Evolutionary conservation across 1,140 invertebrate genomes (phyloP), one percentile per base, ranked within the genome.

Genomic region (Bombus difficillimus): DNA sequence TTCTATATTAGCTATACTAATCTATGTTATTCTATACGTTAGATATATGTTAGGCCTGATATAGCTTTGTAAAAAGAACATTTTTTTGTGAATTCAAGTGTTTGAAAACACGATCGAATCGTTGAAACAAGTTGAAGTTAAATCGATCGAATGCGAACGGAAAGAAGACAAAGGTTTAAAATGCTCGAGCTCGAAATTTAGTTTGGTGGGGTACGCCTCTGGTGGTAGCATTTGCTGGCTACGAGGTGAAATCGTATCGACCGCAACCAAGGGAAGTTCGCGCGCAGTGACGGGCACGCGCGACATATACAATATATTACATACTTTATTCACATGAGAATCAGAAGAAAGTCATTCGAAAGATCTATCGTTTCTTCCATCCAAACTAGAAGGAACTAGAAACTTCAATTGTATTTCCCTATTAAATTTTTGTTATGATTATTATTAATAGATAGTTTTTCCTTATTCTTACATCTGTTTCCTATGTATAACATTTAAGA

Each of bases 171-270:
- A 15, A 78, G 3, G 37, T 78, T 78, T 78, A 62, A 78, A 78
- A 75, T 37, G 53, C 13, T 71, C 13, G 39, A 13, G 13, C 5
- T 84, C 39, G 39, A 84, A 79, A 62, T 81, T 81, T 71, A 59
- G 59, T 76, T 77, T 64, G 80, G 74, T 28, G 68, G 73, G 18
- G 53, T 43, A 78, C 73, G 80, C 66, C 78, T 69, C 32, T 75
- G 85, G 79, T 82, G 86, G 81, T 88, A 88, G 87, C 82, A 86
- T 85, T 88, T 79, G 74, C 72, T 79, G 69, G 79, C 81, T 87
- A 77, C 68, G 88, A 92, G 86, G 88, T 91, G 86, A 92, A 92
- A 91, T 90, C 83, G 88, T 93, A 93, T 92, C 92, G 92, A 93
- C 91, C 91, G 91, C 86, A 87, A 62, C 18, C 47, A n/a, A 80